Evolutionary conservation across 2,888 invertebrate species (phyloP), one percentile per base, ranked within the genome.

Genomic region (Drosophila eohydei): DNA sequence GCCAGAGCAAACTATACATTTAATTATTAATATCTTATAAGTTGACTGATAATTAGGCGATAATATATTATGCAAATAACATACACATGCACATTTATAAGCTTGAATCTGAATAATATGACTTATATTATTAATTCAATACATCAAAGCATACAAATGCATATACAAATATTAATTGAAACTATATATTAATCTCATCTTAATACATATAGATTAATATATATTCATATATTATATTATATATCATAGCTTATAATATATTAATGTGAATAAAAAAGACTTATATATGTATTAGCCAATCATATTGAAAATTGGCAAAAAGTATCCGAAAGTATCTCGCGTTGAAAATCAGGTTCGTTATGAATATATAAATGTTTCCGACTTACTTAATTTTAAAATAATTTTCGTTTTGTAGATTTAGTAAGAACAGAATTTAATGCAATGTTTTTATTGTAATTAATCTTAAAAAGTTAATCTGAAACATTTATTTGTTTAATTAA

Each of bases 181-280:
- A 62, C 64, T 64, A 74, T 60, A 74, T 68, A 73, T 59, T 56
- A 52, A 69, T 62, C 64, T 46, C 65, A 67, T 43, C 55, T 48
- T 55, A 58, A 28, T 46, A 46, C 16, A 28, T 46, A 46, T 28
- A 28, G 21, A 21, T 21, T 21, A 21, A 59, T 50, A 75, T 58
- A 56, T 11, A 58, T 69, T 40, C 41, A 43, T 30, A 54, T 46
- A 54, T 11, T 28, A 58, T 64, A 44, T 57, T 48, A 16, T 65
- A 48, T 60, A 46, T 36, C 28, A 55, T 54, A 73, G 56, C 64
- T 71, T 72, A 68, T 74, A 87, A 80, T 68, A 78, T 81, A 77
- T 81, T 80, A 80, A 80, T 87, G 87, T 83, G 87, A 83, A 86
- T 78, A 81, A 77, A 70, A 69, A 83, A 83, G 83, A 83, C 83